These are phyloP conservation scores for Aspidiotus rigidus DNA, from an alignment of 2,888 invertebrate genomes.

Conservation along the genomic window DNA sequence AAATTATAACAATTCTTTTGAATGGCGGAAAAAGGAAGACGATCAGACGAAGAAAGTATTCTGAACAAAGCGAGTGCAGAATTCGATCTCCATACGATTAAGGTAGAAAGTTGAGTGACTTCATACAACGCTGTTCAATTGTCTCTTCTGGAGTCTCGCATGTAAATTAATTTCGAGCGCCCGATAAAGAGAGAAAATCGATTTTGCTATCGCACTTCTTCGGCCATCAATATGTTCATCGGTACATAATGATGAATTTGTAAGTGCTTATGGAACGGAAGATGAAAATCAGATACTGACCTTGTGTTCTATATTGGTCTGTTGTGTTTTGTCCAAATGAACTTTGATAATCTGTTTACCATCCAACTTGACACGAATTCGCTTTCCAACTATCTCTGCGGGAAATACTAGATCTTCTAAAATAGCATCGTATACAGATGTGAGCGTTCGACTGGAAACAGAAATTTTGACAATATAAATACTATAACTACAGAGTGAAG, in stretches of 20 bases:
- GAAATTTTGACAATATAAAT: slow-evolving; percentile 5
- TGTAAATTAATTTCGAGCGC: too few species aligned
- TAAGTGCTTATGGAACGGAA: slow-evolving; percentile 1
- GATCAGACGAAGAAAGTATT: too few species aligned
- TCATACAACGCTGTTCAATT: too few species aligned
- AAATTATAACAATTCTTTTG: too few species aligned
- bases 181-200: too few species aligned
- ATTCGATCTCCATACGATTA: too few species aligned
- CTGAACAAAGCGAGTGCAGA: too few species aligned
- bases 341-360: slow-evolving; percentile 95
- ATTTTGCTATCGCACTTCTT: slow-evolving; percentile 18
- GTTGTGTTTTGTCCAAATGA: slow-evolving; percentile 95
- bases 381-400: slow-evolving; percentile 97
- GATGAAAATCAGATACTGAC: slow-evolving; percentile 46
- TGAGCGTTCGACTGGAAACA: slow-evolving; percentile 68
- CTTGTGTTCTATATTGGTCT: slow-evolving; percentile 99
- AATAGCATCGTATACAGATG: slow-evolving; percentile 94
- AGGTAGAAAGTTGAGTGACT: too few species aligned
- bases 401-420: slow-evolving; percentile 96
- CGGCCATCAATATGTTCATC: slow-evolving; percentile 15
- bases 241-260: slow-evolving; percentile 23
- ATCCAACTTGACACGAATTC: slow-evolving; percentile 90
- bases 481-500: slow-evolving; percentile 10
- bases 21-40: too few species aligned
- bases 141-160: too few species aligned